Conservation (phyloP, 2,888 invertebrate species). For the Nemotelus nigrinus region DNA sequence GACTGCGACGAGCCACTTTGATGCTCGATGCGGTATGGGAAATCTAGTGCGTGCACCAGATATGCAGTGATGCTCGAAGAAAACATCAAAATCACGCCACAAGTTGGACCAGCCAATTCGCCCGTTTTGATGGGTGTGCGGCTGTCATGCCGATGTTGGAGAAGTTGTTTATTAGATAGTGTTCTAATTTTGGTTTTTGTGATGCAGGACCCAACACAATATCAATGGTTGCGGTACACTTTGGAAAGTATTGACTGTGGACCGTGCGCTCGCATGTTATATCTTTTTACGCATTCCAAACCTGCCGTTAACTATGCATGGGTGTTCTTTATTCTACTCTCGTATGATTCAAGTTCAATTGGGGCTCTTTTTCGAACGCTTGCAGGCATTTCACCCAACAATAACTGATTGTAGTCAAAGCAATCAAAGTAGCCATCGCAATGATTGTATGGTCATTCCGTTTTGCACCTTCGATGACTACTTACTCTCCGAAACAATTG, state of each 20-base stretch:
- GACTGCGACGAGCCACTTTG: background rate
- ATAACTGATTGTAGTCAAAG: background rate
- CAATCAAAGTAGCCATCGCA: background rate
- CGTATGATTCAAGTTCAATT: no score
- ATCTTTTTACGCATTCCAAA: no score
- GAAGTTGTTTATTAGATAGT: background rate
- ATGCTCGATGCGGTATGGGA: no score
- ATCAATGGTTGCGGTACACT: background rate
- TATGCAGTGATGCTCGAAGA: background rate
- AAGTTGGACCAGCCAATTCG: background rate
- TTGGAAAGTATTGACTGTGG: slow-evolving; percentile 22
- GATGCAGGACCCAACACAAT: background rate
- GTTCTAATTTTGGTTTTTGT: slow-evolving; percentile 18
- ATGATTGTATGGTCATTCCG: background rate
- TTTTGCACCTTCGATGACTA: slow-evolving; percentile 5
- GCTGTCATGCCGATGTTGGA: background rate
- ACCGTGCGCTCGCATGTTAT: background rate
- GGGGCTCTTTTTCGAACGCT: no score
- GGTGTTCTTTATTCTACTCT: no score
- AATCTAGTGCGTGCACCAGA: background rate
- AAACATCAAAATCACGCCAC: background rate
- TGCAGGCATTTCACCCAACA: background rate
- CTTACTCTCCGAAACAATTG: background rate
- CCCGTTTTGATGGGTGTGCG: background rate
- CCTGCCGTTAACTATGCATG: no score